These are phyloP conservation scores for Leptura quadrifasciata DNA, from an alignment of 2,888 invertebrate genomes.

Conservation along the genomic window DNA sequence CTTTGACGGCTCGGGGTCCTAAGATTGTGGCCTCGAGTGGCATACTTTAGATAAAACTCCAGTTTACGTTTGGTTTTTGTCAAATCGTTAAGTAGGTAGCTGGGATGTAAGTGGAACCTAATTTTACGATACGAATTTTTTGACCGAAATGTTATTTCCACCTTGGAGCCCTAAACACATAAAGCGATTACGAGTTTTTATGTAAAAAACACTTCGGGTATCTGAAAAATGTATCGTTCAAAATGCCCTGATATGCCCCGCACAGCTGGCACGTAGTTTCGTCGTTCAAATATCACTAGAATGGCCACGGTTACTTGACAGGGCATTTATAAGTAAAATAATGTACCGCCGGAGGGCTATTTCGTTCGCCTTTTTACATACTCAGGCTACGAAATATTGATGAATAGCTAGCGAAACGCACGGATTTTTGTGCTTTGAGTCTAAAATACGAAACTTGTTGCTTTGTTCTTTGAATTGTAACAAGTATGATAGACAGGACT, in stretches of 20 bases:
- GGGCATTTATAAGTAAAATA: slow-evolving; percentile 25
- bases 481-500: no score
- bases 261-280: slow-evolving; percentile 17
- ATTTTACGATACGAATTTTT: slow-evolving; percentile 37
- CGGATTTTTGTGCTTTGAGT: no score
- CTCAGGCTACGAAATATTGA: not conserved
- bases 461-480: no score
- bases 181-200: slow-evolving; percentile 24
- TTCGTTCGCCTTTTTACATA: not conserved
- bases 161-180: slow-evolving; percentile 21
- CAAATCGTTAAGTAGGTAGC: slow-evolving; percentile 66
- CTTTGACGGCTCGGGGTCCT: slow-evolving; percentile 55
- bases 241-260: slow-evolving; percentile 21
- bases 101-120: slow-evolving; percentile 37
- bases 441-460: no score
- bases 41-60: slow-evolving; percentile 66
- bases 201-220: slow-evolving; percentile 32
- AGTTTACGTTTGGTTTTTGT: slow-evolving; percentile 66
- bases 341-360: not conserved
- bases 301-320: slow-evolving; percentile 14
- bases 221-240: slow-evolving; percentile 24
- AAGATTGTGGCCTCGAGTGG: slow-evolving; percentile 59
- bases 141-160: slow-evolving; percentile 33
- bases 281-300: not conserved
- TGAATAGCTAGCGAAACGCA: no score